Evolutionary conservation across 2,797 vertebrate species (phyloP), one percentile per base, ranked within the genome.

Genomic region (Anisognathus igniventris): DNA sequence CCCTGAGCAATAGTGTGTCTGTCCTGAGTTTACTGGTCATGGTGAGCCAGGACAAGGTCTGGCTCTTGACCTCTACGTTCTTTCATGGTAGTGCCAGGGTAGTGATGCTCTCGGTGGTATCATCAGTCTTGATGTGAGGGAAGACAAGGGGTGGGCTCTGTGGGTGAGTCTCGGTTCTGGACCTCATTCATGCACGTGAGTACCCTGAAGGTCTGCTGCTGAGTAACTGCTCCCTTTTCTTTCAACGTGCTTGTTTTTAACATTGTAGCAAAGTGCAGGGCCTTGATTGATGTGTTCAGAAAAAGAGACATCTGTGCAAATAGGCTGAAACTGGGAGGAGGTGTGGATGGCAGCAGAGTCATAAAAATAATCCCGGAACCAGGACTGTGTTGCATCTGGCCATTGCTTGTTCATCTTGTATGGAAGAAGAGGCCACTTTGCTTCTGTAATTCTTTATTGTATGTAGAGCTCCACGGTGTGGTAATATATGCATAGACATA

Each of bases 141-240:
- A 33, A 24, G 33, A 8, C 18, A 39, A 7, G 14, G 42, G 50
- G 10, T 77, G 57, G 23, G 8, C 37, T 33, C 51, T 56, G 7
- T 64, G 30, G 2, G 21, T 21, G 60, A 33, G 37, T 56, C 75
- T 33, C 18, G 4, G 16, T 67, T 54, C 65, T 67, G 53, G 35
- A 56, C 25, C 35, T 77, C 12, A 5, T 67, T 75, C 18, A 4
- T 1, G 2, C 1, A 1, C 2, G 3, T 15, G 28, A 62, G 9
- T 27, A 12, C 24, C 14, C 20, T 18, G 18, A 25, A 68, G 31
- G 35, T 72, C 18, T 53, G 17, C 51, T 65, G 47, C 58, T 45
- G 71, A 35, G 82, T 39, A 68, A 51, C 30, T 31, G 18, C 35
- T 72, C 35, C 23, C 28, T 51, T 65, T 72, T 42, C 33, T 78